Percentiles rank a stretch among this genome's conserved stretches.
These are phyloP conservation scores for Neomonachus schauinslandi DNA, from an alignment of 2,113 vertebrate species.

Conservation along the genomic window DNA sequence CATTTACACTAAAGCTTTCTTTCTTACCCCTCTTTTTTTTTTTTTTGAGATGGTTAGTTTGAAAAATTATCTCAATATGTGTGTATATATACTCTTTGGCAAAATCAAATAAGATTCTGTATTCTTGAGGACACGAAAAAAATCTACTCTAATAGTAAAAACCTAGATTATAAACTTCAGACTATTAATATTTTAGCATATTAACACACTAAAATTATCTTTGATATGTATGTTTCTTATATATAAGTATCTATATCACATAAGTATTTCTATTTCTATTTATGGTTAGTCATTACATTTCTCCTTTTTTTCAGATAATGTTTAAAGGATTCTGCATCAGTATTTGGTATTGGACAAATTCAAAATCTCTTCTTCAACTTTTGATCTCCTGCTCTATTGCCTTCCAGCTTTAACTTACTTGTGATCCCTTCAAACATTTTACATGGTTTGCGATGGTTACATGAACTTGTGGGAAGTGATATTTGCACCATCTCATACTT, in stretches of 20 bases:
- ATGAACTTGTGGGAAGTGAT: slow-evolving; percentile 87
- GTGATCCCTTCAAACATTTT: slow-evolving; percentile 60
- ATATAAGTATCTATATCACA: neutral
- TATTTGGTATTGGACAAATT: slow-evolving; percentile 73
- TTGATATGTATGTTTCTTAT: neutral
- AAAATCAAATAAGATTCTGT: neutral
- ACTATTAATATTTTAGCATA: neutral
- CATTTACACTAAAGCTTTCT: neutral
- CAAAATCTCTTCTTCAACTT: slow-evolving; percentile 70
- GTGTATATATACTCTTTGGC: neutral
- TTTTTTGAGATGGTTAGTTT: neutral
- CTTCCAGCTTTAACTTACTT: slow-evolving; percentile 66
- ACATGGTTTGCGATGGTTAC: slow-evolving; percentile 97
- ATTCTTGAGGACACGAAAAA: neutral
- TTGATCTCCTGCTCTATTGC: slow-evolving; percentile 47
- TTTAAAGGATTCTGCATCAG: slow-evolving; percentile 74
- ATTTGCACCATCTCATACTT: slow-evolving; percentile 70
- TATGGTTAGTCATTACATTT: slow-evolving; percentile 57
- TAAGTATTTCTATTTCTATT: slow-evolving; percentile 67
- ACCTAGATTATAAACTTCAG: neutral
- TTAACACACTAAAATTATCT: neutral
- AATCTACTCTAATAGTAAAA: neutral
- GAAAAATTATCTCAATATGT: neutral
- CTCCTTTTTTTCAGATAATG: slow-evolving; percentile 85
- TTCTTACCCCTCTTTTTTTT: neutral